Evolutionary conservation across 1,140 invertebrate species (phyloP).

Genomic region (Drosophila gunungcola): DNA sequence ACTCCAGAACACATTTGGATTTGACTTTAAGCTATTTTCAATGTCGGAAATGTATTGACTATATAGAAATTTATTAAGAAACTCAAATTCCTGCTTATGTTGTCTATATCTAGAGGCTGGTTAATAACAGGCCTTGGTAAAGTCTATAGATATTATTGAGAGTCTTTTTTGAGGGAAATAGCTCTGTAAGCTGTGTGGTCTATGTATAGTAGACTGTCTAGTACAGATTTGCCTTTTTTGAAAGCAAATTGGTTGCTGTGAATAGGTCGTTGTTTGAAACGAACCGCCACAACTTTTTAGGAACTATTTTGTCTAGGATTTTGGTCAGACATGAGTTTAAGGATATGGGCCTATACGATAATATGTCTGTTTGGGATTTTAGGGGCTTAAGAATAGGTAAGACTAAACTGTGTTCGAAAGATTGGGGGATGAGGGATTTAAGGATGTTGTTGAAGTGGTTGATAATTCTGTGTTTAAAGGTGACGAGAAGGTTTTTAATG

Average conservation of each 20-base stretch:
- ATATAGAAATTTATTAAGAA: no score
- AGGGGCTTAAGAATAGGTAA: slow-evolving; percentile 34
- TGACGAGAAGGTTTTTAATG: no score
- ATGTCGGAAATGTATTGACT: no score
- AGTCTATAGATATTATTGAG: slow-evolving; percentile 7
- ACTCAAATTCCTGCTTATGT: no score
- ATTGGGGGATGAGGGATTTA: no score
- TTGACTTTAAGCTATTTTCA: no score
- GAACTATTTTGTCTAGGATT: slow-evolving; percentile 37
- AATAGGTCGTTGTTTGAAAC: slow-evolving; percentile 25
- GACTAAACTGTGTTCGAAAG: no score
- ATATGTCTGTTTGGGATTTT: slow-evolving; percentile 15
- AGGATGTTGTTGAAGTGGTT: no score
- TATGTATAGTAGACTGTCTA: slow-evolving; percentile 22
- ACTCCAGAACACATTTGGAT: no score
- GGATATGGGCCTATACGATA: slow-evolving; percentile 34
- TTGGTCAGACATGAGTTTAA: slow-evolving; percentile 35
- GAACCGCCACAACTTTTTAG: slow-evolving; percentile 41
- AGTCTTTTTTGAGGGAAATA: slow-evolving; percentile 11
- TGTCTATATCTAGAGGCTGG: neutral
- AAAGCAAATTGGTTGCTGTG: neutral
- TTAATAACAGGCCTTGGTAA: slow-evolving; percentile 6
- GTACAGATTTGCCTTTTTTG: slow-evolving; percentile 22
- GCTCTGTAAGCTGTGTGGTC: neutral
- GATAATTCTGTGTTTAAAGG: no score